Base-by-base conservation (phyloP, 2,888 invertebrate genomes). In the Trissoscelio sp. region DNA sequence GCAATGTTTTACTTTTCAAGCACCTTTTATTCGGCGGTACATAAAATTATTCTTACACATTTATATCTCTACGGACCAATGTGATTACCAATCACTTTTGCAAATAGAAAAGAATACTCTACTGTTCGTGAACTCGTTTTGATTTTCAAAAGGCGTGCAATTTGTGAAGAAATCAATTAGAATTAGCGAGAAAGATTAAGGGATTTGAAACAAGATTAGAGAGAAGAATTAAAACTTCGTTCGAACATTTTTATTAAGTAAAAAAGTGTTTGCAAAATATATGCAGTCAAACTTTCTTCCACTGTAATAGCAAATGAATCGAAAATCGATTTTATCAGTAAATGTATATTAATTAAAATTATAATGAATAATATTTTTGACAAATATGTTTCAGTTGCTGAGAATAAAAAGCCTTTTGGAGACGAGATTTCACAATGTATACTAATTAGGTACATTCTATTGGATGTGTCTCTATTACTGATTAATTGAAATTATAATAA, bases 1-100 rank as follows among this genome's bases (percentile, higher is more conserved):
- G 57, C 74, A 79, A 81, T 79, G 39, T 67, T 79, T 75, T 66
- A 70, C 70, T 77, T 78, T 66, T 74, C 66, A 70, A 80, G 67
- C 53, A 39, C 73, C 74, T 80, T 78, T 67, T 81, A 77, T 81
- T 77, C 67, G 72, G 64, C 57, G 58, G 58, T 42, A 70, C 58
- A 64, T 57, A 39, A 70, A 70, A 66, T 69, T 79, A 46, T 73
- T 46, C 55, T 55, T 69, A 48, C 53, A 42, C 44, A 77, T 44
- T 48, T 48, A 24, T 67, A 48, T 20, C 14, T 58, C 18, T 37
- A 24, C 53, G 28, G 20, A 2, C 22, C 18, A 42, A 72, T 48
- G 55, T 53, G 69, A 66, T 64, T 66, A 48, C 64, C 72, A 79
- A 79, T 72, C 72, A 58, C 57, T 31, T 72, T 48, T 48, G 39